Conservation (phyloP, 2,888 invertebrate genomes). For the Diadromus collaris region DNA sequence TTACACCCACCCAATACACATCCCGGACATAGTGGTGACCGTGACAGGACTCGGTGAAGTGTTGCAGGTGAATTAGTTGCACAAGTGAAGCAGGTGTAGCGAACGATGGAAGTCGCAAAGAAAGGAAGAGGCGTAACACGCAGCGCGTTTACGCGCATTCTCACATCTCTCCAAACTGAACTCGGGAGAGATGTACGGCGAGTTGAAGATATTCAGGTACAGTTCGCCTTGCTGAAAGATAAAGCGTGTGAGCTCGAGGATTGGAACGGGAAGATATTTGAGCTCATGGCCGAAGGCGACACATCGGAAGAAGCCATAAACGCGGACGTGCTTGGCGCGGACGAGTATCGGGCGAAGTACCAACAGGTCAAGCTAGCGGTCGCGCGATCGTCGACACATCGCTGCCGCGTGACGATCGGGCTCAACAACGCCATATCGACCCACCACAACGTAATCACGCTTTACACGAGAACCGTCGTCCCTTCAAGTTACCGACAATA, state of each 20-base stretch:
- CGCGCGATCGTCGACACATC: too few species aligned
- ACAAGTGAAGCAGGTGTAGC: background rate
- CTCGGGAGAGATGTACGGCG: background rate
- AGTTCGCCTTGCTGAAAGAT: slow-evolving; percentile 30
- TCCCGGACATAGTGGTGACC: slow-evolving; percentile 1
- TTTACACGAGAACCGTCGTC: too few species aligned
- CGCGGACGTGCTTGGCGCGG: background rate
- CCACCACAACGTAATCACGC: too few species aligned
- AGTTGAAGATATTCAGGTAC: background rate
- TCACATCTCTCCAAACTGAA: background rate
- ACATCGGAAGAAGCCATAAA: background rate
- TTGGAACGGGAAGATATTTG: slow-evolving; percentile 1
- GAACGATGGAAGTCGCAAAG: slow-evolving; percentile 7
- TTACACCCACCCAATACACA: background rate
- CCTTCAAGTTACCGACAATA: too few species aligned
- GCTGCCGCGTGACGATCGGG: too few species aligned
- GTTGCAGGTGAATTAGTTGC: background rate
- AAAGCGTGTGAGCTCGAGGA: slow-evolving; percentile 19
- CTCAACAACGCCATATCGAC: too few species aligned
- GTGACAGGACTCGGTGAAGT: slow-evolving; percentile 3
- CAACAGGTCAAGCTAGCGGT: too few species aligned
- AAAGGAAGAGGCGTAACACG: background rate
- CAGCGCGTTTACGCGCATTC: background rate
- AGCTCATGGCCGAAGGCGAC: background rate
- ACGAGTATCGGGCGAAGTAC: too few species aligned